Evolutionary conservation across 2,113 vertebrate genomes (phyloP), one percentile per base, ranked within the genome.

Genomic region (Formicarius rufipectus): DNA sequence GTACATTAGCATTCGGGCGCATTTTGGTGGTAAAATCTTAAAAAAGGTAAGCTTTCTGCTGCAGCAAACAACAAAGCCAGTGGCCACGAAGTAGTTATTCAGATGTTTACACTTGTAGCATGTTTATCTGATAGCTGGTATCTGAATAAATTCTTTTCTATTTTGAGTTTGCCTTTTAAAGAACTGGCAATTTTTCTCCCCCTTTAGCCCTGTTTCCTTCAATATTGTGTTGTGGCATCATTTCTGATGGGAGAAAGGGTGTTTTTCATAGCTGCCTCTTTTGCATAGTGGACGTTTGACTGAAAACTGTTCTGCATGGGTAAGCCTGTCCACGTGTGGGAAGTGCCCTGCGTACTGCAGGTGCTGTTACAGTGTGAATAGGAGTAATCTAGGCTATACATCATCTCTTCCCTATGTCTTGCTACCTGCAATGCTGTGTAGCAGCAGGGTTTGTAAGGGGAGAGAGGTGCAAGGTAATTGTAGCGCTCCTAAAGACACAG

Each of bases 1-100:
- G n/a, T 98, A 81, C 85, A 99, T 99, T 78, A 98, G 98, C 87
- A 97, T 99, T 52, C 98, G 99, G 56, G 98, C 98, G 27, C 98
- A 27, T 75, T 98, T 98, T 87, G 99, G 98, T 59, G 99, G 99
- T 25, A 98, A 98, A 98, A 97, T 99, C 45, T 97, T 99, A 87
- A 99, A 98, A 97, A 98, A 98, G 98, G 99, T 99, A 71, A 96
- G 98, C 94, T 49, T 86, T 63, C 23, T 60, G 12, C 50, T 74
- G 5, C 44, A 68, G 31, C 40, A 64, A 75, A n/a, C 18, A 31
- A 45, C 37, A 39, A 42, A 20, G 47, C 44, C 23, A 42, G 0
- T 40, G 50, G 31, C 22, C 33, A 56, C 31, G 40, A 77, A 93
- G 52, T 2, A 49, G 10, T 30, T 58, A 1, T 21, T 53, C 35